Evolutionary conservation across 2,113 vertebrate genomes (phyloP).

Genomic region (Elgaria multicarinata): DNA sequence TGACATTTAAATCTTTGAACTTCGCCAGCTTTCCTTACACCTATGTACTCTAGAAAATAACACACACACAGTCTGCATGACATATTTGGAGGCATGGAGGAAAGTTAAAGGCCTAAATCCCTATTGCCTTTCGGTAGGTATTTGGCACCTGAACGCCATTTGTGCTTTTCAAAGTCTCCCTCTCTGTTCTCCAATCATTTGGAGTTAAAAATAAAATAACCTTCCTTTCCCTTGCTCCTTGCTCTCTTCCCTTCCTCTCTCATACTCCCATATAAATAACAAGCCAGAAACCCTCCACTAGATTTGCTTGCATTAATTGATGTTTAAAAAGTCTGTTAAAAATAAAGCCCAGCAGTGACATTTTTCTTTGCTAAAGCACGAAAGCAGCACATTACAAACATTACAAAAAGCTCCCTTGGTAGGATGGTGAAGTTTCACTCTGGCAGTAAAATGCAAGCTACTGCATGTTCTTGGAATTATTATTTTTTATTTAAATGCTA

Average conservation of each 20-base stretch:
- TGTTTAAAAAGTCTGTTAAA: conserved; percentile 78
- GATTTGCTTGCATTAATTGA: conserved; percentile 82
- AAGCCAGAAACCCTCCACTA: conserved; percentile 74
- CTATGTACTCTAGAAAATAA: neutral
- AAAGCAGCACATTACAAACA: conserved; percentile 79
- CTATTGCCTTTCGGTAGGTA: neutral
- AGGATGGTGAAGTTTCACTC: conserved; percentile 74
- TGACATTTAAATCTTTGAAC: neutral
- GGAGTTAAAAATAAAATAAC: conserved; percentile 61
- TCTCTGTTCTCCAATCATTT: conserved; percentile 18
- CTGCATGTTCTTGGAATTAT: conserved; percentile 58
- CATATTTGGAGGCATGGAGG: conserved; percentile 17
- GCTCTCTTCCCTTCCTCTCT: conserved; percentile 29
- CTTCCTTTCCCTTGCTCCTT: neutral
- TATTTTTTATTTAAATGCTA: conserved; percentile 15
- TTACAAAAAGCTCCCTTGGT: conserved; percentile 78
- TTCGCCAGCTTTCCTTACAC: neutral
- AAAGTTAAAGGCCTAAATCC: conserved; percentile 8
- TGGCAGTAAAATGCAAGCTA: conserved; percentile 75
- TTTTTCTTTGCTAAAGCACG: conserved; percentile 81
- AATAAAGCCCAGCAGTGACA: conserved; percentile 82
- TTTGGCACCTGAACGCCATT: conserved; percentile 9
- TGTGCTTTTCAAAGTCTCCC: neutral
- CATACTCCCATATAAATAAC: conserved; percentile 71
- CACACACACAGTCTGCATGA: neutral